These are phyloP conservation scores for Uloborus diversus DNA, from an alignment of 1,140 invertebrate genomes.

Conservation along the genomic window DNA sequence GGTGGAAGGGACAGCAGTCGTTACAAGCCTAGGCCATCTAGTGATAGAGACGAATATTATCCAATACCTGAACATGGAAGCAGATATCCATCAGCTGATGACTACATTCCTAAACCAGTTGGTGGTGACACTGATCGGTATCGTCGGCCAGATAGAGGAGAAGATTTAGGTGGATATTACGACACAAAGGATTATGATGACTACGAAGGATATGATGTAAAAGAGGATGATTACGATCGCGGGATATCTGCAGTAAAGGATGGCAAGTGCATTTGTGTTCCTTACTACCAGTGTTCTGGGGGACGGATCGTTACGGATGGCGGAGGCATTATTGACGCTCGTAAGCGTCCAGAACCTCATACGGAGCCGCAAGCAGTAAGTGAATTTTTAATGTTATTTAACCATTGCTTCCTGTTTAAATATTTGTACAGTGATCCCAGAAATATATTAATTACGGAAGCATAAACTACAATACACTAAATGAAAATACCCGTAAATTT, in stretches of 20 bases:
- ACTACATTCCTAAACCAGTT: conserved; percentile 22
- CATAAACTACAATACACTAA: too few relatives aligned
- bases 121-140: neutral
- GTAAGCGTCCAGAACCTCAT: conserved; percentile 60
- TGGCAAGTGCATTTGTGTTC: conserved; percentile 63
- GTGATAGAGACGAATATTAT: neutral
- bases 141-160: neutral
- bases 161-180: neutral
- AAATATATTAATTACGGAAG: too few relatives aligned
- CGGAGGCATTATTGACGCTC: conserved; percentile 79
- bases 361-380: conserved; percentile 39
- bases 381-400: too few relatives aligned
- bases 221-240: neutral
- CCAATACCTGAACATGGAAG: neutral
- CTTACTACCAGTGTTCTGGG: conserved; percentile 77
- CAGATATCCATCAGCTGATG: neutral
- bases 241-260: conserved; percentile 12
- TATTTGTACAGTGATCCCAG: too few relatives aligned
- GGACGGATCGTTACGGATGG: conserved; percentile 77
- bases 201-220: neutral
- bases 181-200: neutral
- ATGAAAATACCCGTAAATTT: too few relatives aligned
- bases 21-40: too few relatives aligned
- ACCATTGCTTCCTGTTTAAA: too few relatives aligned
- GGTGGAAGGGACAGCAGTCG: neutral